Base-by-base conservation (phyloP, 2,113 vertebrate species). In the Mirounga angustirostris region DNA sequence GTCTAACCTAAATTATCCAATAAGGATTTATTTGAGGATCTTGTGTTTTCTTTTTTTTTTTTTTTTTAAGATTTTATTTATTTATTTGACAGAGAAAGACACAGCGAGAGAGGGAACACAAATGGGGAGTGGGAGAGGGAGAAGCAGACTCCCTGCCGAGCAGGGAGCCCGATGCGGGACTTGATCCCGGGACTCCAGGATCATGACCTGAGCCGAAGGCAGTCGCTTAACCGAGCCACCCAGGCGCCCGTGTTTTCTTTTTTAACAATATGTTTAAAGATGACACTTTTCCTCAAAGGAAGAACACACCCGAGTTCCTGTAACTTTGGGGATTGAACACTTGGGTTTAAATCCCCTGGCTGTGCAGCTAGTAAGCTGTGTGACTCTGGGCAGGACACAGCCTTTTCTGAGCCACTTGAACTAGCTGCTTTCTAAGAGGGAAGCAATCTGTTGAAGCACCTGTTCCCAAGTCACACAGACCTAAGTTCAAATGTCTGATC, bases 21-120 rank as follows among this genome's bases (percentile, higher is more conserved):
- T 69, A 43, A 92, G 50, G 16, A 81, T 76, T 90, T 93, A 59
- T 43, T 65, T 79, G 30, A 91, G 30, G 15, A 71, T 94, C 61
- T 81, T 67, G 36, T 40, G 36, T 40, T 40, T 40, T 40, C 36
- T 40, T 40, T 40, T 40, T 40, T 40, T 40, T 40, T 40, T 40
- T 40, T 40, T 40, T 40, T 40, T 40, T 36, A 46, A 46, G 43
- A 46, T 46, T 46, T 46, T 46, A 46, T 46, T 46, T 46, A 46
- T 46, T 46, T 46, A 46, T 46, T 46, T 46, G 43, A 46, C 43
- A 46, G 43, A 46, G 43, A 46, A 6, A 46, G 43, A 46, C 43
- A 46, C 43, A 46, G 43, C 7, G 6, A 46, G 43, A 46, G 43
- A 46, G 43, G 46, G 43, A 46, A 46, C 43, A 46, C 43, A 46